Evolutionary conservation across 2,888 invertebrate genomes (phyloP).

Genomic region (Polymixis lichenea): DNA sequence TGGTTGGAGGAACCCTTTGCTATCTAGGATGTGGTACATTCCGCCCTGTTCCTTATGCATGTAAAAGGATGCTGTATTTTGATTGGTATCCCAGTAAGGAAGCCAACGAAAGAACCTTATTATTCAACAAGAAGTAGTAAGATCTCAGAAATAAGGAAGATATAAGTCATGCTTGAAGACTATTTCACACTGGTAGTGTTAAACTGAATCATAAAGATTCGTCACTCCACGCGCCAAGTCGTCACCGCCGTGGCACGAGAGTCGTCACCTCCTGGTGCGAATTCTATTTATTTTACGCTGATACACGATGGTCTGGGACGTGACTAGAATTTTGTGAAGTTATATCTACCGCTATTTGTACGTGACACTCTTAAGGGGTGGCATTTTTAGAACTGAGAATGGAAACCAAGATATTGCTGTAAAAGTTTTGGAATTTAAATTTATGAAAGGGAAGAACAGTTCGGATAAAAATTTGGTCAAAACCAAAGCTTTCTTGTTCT

Average conservation of each 20-base stretch:
- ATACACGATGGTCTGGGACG: conserved; percentile 26
- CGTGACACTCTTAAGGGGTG: conserved; percentile 12
- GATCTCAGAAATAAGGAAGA: neutral
- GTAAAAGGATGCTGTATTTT: neutral
- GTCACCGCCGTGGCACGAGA: neutral
- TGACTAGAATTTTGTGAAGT: conserved; percentile 27
- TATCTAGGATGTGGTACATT: neutral
- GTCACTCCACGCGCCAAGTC: conserved; percentile 1
- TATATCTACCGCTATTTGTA: neutral
- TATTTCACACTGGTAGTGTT: neutral
- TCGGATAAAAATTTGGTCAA: neutral
- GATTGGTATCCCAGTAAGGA: neutral
- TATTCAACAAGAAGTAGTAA: neutral
- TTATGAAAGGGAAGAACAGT: neutral
- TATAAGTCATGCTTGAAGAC: no score
- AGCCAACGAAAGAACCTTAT: neutral
- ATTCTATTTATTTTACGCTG: conserved; percentile 49
- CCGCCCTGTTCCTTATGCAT: neutral
- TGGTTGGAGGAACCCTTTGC: neutral
- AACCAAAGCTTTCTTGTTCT: neutral
- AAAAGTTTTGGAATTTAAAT: neutral
- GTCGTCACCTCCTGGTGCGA: conserved; percentile 16
- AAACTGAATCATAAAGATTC: conserved; percentile 45
- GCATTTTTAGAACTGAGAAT: neutral
- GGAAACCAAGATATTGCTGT: neutral